phyloP scores from a whole-genome alignment of 2,888 invertebrate species.

The Tachina grossa region DNA sequence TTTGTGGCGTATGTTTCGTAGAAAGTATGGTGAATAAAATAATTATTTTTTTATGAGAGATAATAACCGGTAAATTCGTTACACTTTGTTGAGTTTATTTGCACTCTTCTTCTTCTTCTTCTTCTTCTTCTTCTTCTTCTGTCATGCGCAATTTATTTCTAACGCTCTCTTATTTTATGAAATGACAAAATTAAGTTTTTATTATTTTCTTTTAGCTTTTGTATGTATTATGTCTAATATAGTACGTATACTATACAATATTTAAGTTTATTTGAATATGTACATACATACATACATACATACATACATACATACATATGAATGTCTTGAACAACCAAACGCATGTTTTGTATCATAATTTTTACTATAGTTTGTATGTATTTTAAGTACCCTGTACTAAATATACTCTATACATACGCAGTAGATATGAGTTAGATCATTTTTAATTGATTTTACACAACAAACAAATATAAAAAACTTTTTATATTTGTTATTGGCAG shows the following conservation, averaged over 20 bases:
- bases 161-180: slow-evolving; percentile 17
- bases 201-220: neutral
- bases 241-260: neutral
- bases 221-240: neutral
- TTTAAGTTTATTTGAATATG: slow-evolving; percentile 1
- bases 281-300: neutral
- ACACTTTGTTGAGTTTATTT: slow-evolving; percentile 48
- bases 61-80: slow-evolving; percentile 61
- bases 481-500: neutral
- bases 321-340: slow-evolving; percentile 10
- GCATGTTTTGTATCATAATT: slow-evolving; percentile 50
- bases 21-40: slow-evolving; percentile 43
- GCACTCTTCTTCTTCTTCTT: slow-evolving; percentile 13
- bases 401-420: neutral
- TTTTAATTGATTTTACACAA: slow-evolving; percentile 12
- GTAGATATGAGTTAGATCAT: slow-evolving; percentile 6
- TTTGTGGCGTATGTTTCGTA: slow-evolving; percentile 13
- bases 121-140: slow-evolving; percentile 21
- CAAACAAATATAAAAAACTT: neutral
- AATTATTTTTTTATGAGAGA: slow-evolving; percentile 6
- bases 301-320: neutral
- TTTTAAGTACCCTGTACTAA: slow-evolving; percentile 22
- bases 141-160: slow-evolving; percentile 63
- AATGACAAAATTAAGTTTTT: slow-evolving; percentile 42
- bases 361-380: slow-evolving; percentile 38